These are phyloP conservation scores for Brachionichthys hirsutus DNA, from an alignment of 2,113 vertebrate genomes.

Conservation along the genomic window DNA sequence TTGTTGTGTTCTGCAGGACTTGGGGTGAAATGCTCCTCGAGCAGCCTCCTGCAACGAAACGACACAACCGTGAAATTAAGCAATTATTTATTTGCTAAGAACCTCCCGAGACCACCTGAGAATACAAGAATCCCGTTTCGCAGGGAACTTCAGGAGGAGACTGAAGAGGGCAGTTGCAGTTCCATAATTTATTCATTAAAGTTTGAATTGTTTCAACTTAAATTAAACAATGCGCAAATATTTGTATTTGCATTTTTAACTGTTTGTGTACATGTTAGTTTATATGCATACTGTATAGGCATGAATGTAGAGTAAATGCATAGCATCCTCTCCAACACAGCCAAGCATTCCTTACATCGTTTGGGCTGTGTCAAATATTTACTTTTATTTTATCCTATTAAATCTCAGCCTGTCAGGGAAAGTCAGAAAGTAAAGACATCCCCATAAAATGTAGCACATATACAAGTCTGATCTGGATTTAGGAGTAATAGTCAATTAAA, in stretches of 20 bases:
- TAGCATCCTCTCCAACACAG: too few species aligned
- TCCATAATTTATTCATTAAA: neutral
- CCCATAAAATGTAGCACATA: too few species aligned
- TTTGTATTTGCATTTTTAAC: too few species aligned
- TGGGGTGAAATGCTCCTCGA: neutral
- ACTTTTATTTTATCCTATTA: constrained; percentile 13
- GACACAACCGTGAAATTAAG: constrained; percentile 47
- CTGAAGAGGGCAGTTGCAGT: neutral
- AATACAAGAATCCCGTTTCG: constrained; percentile 27
- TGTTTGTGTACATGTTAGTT: too few species aligned
- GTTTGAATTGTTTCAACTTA: neutral
- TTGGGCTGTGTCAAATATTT: too few species aligned
- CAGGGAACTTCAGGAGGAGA: constrained; percentile 9
- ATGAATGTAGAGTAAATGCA: too few species aligned
- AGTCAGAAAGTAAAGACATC: neutral
- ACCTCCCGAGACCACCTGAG: constrained; percentile 20
- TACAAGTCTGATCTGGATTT: too few species aligned
- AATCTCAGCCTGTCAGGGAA: constrained; percentile 11
- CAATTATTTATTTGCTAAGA: constrained; percentile 26
- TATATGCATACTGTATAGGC: too few species aligned
- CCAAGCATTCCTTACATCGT: too few species aligned
- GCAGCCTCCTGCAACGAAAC: constrained; percentile 21
- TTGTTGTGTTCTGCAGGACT: neutral
- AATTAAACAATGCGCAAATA: too few species aligned
- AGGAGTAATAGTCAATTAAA: too few species aligned